These are phyloP conservation scores for Manis crassicaudata DNA, from an alignment of 2,797 vertebrate genomes.

Conservation along the genomic window DNA sequence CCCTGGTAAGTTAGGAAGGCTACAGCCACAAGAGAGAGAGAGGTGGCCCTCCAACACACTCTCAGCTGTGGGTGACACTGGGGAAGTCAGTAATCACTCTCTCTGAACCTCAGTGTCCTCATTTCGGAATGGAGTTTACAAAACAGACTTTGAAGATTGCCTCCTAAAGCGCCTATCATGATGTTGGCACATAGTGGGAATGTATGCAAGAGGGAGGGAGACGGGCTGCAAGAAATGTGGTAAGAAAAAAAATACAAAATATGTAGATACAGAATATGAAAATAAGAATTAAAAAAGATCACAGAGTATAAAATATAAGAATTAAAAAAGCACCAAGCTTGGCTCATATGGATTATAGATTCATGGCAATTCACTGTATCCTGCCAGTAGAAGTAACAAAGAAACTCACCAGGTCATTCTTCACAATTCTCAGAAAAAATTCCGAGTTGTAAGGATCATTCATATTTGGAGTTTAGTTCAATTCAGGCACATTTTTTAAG, in stretches of 20 bases:
- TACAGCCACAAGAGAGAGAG: too few relatives aligned
- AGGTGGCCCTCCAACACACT: rapidly evolving
- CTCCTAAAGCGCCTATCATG: background rate
- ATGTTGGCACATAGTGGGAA: background rate
- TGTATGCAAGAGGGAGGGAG: rapidly evolving
- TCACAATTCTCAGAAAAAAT: background rate
- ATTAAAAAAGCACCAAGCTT: background rate
- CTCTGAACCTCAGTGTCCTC: background rate
- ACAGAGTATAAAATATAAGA: background rate
- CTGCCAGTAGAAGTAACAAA: background rate
- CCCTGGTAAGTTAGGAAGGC: background rate
- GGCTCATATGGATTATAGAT: background rate
- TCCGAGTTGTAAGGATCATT: background rate
- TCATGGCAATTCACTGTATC: background rate
- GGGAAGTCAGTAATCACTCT: background rate
- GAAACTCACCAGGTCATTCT: background rate
- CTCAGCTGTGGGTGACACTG: too few relatives aligned
- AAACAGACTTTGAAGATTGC: background rate
- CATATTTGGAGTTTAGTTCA: background rate
- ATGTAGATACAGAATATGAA: background rate
- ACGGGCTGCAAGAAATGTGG: background rate
- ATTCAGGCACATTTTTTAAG: background rate
- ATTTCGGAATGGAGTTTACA: background rate
- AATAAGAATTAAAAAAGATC: background rate
- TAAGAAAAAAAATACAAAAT: background rate